These are phyloP conservation scores for Stenurella melanura DNA, from an alignment of 2,888 invertebrate genomes.

Conservation along the genomic window DNA sequence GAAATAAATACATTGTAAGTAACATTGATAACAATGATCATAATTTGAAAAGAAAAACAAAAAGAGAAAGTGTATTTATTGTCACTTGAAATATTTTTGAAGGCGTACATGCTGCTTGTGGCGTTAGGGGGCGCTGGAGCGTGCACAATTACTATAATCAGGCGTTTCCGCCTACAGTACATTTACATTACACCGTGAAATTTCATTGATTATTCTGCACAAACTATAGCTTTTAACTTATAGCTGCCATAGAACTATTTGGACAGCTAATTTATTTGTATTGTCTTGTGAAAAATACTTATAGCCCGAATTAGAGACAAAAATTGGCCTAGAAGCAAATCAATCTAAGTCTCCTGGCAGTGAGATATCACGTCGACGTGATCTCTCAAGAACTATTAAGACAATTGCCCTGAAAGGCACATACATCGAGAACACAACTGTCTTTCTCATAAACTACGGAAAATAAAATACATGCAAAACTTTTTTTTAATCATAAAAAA, in stretches of 20 bases:
- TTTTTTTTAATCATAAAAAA: too few species aligned
- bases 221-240: slow-evolving; percentile 15
- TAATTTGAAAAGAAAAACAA: neutral
- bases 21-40: neutral
- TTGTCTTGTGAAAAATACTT: neutral
- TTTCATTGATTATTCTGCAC: slow-evolving; percentile 15
- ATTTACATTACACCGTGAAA: slow-evolving; percentile 11
- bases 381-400: too few species aligned
- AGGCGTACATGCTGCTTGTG: slow-evolving; percentile 33
- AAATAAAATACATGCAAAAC: too few species aligned
- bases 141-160: slow-evolving; percentile 54
- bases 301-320: too few species aligned
- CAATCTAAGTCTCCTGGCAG: too few species aligned
- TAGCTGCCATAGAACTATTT: neutral
- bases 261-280: neutral
- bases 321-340: too few species aligned
- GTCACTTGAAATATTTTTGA: slow-evolving; percentile 10
- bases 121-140: slow-evolving; percentile 49
- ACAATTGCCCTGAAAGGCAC: too few species aligned
- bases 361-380: too few species aligned
- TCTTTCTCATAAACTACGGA: too few species aligned
- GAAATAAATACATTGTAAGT: neutral
- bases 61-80: slow-evolving; percentile 9
- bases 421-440: too few species aligned
- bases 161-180: slow-evolving; percentile 39